phyloP scores from a whole-genome alignment of 2,888 invertebrate species.

The Thyatira batis region DNA sequence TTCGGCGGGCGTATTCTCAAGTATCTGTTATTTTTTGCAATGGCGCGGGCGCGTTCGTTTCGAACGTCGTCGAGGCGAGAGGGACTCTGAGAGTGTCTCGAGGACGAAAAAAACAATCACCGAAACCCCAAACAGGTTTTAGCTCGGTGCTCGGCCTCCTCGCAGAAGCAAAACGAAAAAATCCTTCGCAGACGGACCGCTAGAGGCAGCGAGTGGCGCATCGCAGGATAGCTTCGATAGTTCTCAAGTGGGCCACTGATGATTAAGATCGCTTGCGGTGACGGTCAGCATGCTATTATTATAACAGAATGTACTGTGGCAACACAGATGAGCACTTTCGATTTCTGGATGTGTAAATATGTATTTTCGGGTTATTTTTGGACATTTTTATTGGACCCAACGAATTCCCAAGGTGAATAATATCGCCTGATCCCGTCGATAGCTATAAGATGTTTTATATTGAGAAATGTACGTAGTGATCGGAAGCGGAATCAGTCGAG shows the following conservation, averaged over 20 bases:
- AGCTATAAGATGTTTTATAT: slow-evolving; percentile 22
- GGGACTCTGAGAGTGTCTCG: slow-evolving; percentile 47
- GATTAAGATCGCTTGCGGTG: slow-evolving; percentile 54
- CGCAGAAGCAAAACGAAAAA: slow-evolving; percentile 72
- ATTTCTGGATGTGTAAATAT: slow-evolving; percentile 24
- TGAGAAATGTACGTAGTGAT: slow-evolving; percentile 22
- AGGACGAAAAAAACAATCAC: slow-evolving; percentile 76
- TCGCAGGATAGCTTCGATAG: slow-evolving; percentile 45
- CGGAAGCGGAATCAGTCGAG: slow-evolving; percentile 51
- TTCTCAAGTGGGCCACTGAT: slow-evolving; percentile 58
- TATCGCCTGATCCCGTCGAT: slow-evolving; percentile 52
- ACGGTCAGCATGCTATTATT: slow-evolving; percentile 37
- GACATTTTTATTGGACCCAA: slow-evolving; percentile 29
- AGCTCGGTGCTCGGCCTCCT: slow-evolving; percentile 63
- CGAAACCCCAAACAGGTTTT: slow-evolving; percentile 74
- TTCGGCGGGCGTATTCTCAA: slow-evolving; percentile 58
- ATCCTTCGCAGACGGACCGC: slow-evolving; percentile 56
- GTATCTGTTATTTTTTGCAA: slow-evolving; percentile 60
- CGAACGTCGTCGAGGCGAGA: slow-evolving; percentile 49
- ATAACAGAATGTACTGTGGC: slow-evolving; percentile 26
- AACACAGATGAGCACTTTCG: slow-evolving; percentile 43
- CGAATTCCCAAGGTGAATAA: slow-evolving; percentile 58
- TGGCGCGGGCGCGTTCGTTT: slow-evolving; percentile 52
- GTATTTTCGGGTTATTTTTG: slow-evolving; percentile 28
- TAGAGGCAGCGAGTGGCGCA: slow-evolving; percentile 41